Evolutionary conservation across 2,888 invertebrate genomes (phyloP), one percentile per base, ranked within the genome.

Genomic region (Melinopterus prodromus): DNA sequence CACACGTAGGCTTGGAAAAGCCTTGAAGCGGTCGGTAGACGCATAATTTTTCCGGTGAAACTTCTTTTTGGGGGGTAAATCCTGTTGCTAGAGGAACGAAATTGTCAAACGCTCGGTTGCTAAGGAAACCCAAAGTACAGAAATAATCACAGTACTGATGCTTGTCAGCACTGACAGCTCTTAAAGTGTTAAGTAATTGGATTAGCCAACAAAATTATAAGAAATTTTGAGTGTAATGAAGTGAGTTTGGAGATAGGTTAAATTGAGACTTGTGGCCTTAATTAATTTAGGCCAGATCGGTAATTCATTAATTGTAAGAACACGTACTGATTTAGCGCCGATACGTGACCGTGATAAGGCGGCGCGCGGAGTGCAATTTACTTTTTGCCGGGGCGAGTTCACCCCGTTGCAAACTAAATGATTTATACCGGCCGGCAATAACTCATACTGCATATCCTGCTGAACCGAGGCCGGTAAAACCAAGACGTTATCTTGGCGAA

Each of bases 321-420:
- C 53, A 53, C 53, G 53, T 53, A 53, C 53, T 53, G 74, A 74
- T 74, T 37, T 74, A 74, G 36, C n/a, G 36, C 74, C 36, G 74
- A 74, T 74, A 74, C 74, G 74, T 74, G 74, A 74, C 74, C 36
- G 35, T 74, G 74, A 74, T 74, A 74, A 74, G n/a, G 74, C 36
- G 35, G 16, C 36, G 35, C 12, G 15, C n/a, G 9, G 74, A 37
- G 74, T 74, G 53, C 53, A 74, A 74, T 74, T 74, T 74, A 74
- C 36, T 74, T 74, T 74, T 74, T 74, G 35, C 74, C 9, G 74
- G 74, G 53, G 53, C 53, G 5, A 53, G 53, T 53, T 53, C 53
- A 53, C 53, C 53, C 53, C 53, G 53, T 53, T 53, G 12, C 53
- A 53, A 53, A 53, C 53, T 53, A 53, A 53, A 53, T 53, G 53